phyloP scores from a whole-genome alignment of 2,113 vertebrate species.

The Bombycilla garrulus region DNA sequence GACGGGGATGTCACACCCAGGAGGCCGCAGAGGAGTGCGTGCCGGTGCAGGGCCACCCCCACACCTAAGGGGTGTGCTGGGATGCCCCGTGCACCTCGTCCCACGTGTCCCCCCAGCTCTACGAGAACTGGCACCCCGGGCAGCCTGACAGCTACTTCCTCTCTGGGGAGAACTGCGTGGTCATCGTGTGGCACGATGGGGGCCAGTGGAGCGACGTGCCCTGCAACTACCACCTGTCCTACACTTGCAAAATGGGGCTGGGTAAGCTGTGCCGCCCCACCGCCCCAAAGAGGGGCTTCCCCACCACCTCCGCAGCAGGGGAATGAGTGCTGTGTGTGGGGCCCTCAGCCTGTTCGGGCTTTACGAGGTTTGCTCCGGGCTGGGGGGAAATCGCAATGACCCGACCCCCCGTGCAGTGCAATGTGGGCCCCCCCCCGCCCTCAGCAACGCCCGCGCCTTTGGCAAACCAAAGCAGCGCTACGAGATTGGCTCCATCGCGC shows the following conservation, averaged over 20 bases:
- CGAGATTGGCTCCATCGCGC: constrained; percentile 77
- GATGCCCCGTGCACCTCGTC: neutral
- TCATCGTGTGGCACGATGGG: constrained; percentile 90
- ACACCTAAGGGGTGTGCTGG: neutral
- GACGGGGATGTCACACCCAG: rapidly evolving
- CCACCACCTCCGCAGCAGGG: rapidly evolving
- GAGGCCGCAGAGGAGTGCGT: neutral
- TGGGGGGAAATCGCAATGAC: neutral
- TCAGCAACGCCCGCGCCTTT: constrained; percentile 78
- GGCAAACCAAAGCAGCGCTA: constrained; percentile 80
- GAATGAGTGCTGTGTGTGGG: rapidly evolving
- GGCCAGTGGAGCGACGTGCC: constrained; percentile 95
- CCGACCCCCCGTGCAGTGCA: constrained; percentile 49
- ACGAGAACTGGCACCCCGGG: constrained; percentile 90
- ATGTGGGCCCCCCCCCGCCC: constrained; percentile 80
- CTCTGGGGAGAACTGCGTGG: constrained; percentile 92
- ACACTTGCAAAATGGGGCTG: constrained; percentile 93
- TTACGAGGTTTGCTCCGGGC: neutral
- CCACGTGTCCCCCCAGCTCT: constrained; percentile 74
- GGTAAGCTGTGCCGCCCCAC: constrained; percentile 63
- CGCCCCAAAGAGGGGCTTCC: neutral
- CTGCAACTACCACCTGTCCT: constrained; percentile 96
- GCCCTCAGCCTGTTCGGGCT: rapidly evolving
- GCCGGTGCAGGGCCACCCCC: no score
- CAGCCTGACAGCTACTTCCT: constrained; percentile 98